phyloP scores from a whole-genome alignment of 1,140 invertebrate species.

The Caligus rogercresseyi region DNA sequence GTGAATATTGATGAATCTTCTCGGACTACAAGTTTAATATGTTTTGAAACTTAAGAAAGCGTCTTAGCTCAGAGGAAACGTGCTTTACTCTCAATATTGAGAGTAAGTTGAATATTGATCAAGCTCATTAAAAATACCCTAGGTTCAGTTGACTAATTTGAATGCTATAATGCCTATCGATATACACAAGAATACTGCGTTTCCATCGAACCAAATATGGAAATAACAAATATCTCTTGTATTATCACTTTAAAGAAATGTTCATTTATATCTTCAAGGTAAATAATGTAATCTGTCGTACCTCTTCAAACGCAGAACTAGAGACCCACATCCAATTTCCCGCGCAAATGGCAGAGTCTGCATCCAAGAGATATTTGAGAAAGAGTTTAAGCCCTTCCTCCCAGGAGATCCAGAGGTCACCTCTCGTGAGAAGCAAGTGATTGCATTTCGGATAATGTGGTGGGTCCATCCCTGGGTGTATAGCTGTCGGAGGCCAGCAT shows the following conservation, averaged over 20 bases:
- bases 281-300: slow-evolving; percentile 38
- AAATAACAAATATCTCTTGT: not conserved
- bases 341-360: slow-evolving; percentile 51
- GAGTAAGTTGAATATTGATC: no score
- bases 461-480: slow-evolving; percentile 17
- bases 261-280: not conserved
- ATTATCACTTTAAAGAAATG: not conserved
- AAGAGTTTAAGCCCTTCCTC: slow-evolving; percentile 44
- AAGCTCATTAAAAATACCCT: no score
- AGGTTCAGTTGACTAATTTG: no score
- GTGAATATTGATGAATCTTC: no score
- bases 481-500: slow-evolving; percentile 28
- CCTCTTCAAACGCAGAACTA: slow-evolving; percentile 46
- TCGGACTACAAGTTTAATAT: no score
- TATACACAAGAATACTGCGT: not conserved
- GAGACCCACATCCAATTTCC: slow-evolving; percentile 68
- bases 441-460: slow-evolving; percentile 17
- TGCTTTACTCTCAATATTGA: no score
- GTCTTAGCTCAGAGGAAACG: no score
- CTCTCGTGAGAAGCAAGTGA: slow-evolving; percentile 14
- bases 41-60: no score
- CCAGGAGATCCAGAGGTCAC: slow-evolving; percentile 53
- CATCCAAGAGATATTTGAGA: slow-evolving; percentile 45
- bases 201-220: not conserved
- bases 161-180: no score